Conservation (phyloP, 2,113 vertebrate species). For the Heterochromis multidens region DNA sequence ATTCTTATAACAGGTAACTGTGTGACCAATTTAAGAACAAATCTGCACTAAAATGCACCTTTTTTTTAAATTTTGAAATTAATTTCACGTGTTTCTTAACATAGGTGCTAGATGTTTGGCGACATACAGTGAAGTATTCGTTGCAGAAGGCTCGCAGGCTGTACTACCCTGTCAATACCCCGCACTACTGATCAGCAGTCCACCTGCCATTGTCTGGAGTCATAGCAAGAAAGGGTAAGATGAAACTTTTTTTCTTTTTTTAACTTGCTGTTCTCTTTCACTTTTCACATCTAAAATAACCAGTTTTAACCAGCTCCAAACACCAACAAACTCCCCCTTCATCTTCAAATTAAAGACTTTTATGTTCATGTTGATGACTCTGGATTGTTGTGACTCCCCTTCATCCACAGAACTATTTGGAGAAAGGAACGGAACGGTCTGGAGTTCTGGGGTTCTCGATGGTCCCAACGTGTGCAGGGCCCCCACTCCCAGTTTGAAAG, state of each 20-base stretch:
- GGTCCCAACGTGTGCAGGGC: conserved; percentile 19
- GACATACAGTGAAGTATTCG: conserved; percentile 51
- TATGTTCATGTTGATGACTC: not conserved
- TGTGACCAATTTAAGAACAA: not conserved
- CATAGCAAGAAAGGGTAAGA: conserved; percentile 48
- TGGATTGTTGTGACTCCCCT: not conserved
- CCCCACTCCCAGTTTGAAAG: conserved; percentile 31
- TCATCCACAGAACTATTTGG: conserved; percentile 64
- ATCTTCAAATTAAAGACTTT: not conserved
- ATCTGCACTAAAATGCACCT: not conserved
- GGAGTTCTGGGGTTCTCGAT: conserved; percentile 48
- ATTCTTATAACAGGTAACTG: conserved; percentile 52
- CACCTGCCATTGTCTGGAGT: conserved; percentile 49
- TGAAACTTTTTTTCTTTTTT: not conserved
- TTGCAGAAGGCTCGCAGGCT: conserved; percentile 51
- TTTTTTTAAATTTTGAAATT: fast-evolving
- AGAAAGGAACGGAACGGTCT: conserved; percentile 62
- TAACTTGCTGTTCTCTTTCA: not conserved
- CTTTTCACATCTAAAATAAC: not conserved
- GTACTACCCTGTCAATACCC: conserved; percentile 60
- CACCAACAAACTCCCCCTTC: not conserved
- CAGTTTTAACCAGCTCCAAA: not conserved
- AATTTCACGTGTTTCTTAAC: not conserved
- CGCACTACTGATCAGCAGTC: fast-evolving
- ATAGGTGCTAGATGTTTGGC: conserved; percentile 23